Conservation (phyloP, 2,888 invertebrate genomes). For the Protula sp. region DNA sequence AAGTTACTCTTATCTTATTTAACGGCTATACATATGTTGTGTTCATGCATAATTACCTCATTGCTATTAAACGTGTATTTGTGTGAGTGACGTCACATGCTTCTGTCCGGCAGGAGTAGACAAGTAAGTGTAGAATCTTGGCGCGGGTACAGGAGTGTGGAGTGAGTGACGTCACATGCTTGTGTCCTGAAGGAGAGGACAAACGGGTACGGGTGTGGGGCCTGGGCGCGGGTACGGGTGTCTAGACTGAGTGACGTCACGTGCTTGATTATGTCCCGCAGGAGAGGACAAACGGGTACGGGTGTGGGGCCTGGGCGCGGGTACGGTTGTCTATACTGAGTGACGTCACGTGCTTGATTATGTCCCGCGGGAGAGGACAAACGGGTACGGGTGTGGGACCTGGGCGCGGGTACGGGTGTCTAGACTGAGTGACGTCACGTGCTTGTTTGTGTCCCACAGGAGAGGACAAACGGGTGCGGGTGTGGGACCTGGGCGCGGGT, state of each 20-base stretch:
- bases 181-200: constrained; percentile 19
- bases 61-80: too few relatives aligned
- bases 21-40: too few relatives aligned
- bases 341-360: too few relatives aligned
- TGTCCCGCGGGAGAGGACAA: constrained; percentile 19
- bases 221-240: constrained; percentile 63
- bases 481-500: constrained; percentile 70
- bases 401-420: constrained; percentile 64
- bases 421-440: too few relatives aligned
- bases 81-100: too few relatives aligned
- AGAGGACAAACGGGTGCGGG: constrained; percentile 56
- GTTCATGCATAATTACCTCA: too few relatives aligned
- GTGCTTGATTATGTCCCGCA: too few relatives aligned
- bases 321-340: too few relatives aligned
- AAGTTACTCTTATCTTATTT: too few relatives aligned
- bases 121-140: constrained; percentile 67
- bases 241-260: too few relatives aligned
- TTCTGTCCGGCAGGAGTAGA: constrained; percentile 22
- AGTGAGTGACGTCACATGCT: too few relatives aligned
- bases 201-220: constrained; percentile 67
- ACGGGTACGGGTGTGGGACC: constrained; percentile 68
- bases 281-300: constrained; percentile 54
- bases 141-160: too few relatives aligned
- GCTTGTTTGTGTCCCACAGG: constrained; percentile 7
- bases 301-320: constrained; percentile 69